phyloP scores from a whole-genome alignment of 2,888 invertebrate species.

The Harpalus rufipes region DNA sequence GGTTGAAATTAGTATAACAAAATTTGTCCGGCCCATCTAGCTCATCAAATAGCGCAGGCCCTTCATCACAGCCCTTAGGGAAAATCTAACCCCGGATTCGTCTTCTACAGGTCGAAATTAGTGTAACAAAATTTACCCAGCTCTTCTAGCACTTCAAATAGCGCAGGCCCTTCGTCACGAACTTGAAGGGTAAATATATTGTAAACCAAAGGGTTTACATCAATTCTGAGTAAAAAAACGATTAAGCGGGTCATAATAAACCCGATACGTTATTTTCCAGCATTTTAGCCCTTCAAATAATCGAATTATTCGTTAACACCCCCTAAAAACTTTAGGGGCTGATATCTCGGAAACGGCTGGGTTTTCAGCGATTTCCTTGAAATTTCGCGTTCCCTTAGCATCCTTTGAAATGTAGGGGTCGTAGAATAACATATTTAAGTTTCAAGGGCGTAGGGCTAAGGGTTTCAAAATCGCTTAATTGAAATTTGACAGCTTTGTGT shows the following conservation, averaged over 20 bases:
- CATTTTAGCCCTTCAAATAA: not conserved
- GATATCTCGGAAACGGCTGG: no score
- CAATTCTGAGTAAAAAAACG: not conserved
- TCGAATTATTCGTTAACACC: not conserved
- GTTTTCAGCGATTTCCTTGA: no score
- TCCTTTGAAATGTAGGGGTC: no score
- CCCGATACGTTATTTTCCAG: not conserved
- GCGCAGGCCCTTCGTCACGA: no score
- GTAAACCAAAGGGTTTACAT: not conserved
- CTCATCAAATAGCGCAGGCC: not conserved
- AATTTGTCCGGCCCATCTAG: not conserved
- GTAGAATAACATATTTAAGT: no score
- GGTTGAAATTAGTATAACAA: not conserved
- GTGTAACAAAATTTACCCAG: not conserved
- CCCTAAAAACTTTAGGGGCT: not conserved
- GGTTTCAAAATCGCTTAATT: no score
- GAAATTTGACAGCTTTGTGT: no score
- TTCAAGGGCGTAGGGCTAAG: no score
- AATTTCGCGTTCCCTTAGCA: no score
- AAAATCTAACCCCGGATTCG: not conserved
- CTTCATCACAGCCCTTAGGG: not conserved
- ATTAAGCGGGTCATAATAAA: not conserved
- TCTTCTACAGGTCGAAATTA: not conserved
- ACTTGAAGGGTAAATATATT: not conserved
- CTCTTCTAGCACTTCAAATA: no score